A percentile compares a stretch with the other conserved stretches of the same genome.
phyloP scores from a whole-genome alignment of 1,140 invertebrate species.

The Heliothis virescens region DNA sequence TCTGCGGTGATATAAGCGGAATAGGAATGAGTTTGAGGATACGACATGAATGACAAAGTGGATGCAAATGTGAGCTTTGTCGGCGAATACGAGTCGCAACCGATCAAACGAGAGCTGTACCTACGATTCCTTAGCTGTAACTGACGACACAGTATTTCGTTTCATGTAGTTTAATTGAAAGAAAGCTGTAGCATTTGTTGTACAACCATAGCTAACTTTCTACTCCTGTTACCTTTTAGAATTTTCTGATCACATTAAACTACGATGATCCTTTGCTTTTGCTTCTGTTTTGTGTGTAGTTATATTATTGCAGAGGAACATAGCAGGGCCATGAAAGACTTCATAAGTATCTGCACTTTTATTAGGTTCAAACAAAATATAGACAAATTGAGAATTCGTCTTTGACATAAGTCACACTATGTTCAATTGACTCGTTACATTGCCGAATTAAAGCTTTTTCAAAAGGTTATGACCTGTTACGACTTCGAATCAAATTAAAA shows the following conservation, averaged over 20 bases:
- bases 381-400: no score
- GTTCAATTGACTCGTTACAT: no score
- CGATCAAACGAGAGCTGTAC: slow-evolving; percentile 64
- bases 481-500: no score
- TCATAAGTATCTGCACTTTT: no score
- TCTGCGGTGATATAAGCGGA: slow-evolving; percentile 64
- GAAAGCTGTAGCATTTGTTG: slow-evolving; percentile 13
- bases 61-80: slow-evolving; percentile 79
- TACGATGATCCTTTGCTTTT: background rate
- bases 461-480: no score
- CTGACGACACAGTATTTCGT: slow-evolving; percentile 7
- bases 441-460: no score
- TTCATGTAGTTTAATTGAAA: slow-evolving; percentile 35
- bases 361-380: no score
- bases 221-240: background rate
- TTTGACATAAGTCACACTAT: no score
- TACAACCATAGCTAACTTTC: background rate
- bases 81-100: slow-evolving; percentile 62
- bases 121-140: slow-evolving; percentile 13
- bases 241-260: background rate
- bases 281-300: no score
- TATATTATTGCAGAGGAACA: no score
- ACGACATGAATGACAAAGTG: slow-evolving; percentile 81
- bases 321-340: no score
- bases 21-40: slow-evolving; percentile 75